phyloP scores from a whole-genome alignment of 2,113 vertebrate species.

The Epinephelus fuscoguttatus region DNA sequence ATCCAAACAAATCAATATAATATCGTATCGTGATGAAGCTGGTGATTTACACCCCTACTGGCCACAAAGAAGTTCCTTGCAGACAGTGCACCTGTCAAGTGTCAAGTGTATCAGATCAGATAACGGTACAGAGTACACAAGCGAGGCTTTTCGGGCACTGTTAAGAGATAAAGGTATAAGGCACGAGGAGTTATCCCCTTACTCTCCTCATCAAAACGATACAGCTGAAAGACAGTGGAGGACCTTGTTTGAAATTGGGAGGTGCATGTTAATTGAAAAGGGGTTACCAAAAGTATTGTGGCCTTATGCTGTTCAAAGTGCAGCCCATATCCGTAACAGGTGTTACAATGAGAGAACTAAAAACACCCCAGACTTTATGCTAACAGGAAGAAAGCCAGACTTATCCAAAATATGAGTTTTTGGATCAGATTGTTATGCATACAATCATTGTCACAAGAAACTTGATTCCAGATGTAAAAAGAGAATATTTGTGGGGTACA shows the following conservation, averaged over 20 bases:
- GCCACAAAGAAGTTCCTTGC: neutral
- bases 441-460: conserved; percentile 35
- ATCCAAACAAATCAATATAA: too few relatives aligned
- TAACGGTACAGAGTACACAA: neutral
- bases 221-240: neutral
- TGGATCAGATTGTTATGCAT: conserved; percentile 36
- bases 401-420: conserved; percentile 26
- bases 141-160: neutral
- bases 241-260: neutral
- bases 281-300: neutral
- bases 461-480: conserved; percentile 20
- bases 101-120: neutral
- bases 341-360: neutral
- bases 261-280: neutral
- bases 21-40: too few relatives aligned
- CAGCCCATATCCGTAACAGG: neutral
- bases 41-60: too few relatives aligned
- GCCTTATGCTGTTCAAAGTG: neutral
- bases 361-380: neutral
- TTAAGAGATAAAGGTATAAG: neutral
- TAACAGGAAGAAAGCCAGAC: neutral
- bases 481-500: too few relatives aligned
- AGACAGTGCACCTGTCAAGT: neutral
- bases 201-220: neutral
- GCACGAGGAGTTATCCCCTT: neutral